A percentile compares a stretch with the other conserved stretches of the same genome.
phyloP scores from a whole-genome alignment of 2,888 invertebrate genomes.

The Platerodrilus igneus region DNA sequence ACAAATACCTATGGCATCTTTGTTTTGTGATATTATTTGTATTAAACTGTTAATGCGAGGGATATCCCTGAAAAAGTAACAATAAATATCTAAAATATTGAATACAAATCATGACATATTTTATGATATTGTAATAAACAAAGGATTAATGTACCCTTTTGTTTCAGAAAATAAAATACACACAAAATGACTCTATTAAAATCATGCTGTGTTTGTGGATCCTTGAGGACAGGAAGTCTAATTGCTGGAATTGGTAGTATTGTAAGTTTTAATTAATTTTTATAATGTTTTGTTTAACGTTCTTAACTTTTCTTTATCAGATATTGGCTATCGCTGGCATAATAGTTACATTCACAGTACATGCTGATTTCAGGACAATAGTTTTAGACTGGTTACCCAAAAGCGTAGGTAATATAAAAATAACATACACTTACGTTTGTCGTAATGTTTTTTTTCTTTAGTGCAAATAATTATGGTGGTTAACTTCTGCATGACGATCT shows the following conservation, averaged over 20 bases:
- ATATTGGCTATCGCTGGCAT: conserved; percentile 66
- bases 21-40: too few relatives aligned
- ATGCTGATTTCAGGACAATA: conserved; percentile 72
- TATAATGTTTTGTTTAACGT: conserved; percentile 1
- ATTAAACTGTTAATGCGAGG: too few relatives aligned
- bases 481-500: conserved; percentile 76
- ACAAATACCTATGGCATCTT: too few relatives aligned
- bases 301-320: conserved; percentile 48
- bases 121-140: too few relatives aligned
- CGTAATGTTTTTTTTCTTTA: conserved; percentile 44
- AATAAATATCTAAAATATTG: too few relatives aligned
- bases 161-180: conserved; percentile 4
- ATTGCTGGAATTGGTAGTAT: conserved; percentile 69
- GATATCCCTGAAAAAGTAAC: too few relatives aligned
- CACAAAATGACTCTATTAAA: conserved; percentile 54
- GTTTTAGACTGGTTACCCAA: conserved; percentile 68
- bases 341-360: conserved; percentile 60
- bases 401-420: conserved; percentile 53
- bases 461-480: conserved; percentile 74
- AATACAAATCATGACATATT: too few relatives aligned
- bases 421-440: too few relatives aligned
- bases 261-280: conserved; percentile 48
- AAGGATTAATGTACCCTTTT: too few relatives aligned
- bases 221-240: conserved; percentile 69
- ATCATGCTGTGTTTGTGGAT: conserved; percentile 67